Evolutionary conservation across 2,888 invertebrate genomes (phyloP).

Genomic region (Drosophila birchii): DNA sequence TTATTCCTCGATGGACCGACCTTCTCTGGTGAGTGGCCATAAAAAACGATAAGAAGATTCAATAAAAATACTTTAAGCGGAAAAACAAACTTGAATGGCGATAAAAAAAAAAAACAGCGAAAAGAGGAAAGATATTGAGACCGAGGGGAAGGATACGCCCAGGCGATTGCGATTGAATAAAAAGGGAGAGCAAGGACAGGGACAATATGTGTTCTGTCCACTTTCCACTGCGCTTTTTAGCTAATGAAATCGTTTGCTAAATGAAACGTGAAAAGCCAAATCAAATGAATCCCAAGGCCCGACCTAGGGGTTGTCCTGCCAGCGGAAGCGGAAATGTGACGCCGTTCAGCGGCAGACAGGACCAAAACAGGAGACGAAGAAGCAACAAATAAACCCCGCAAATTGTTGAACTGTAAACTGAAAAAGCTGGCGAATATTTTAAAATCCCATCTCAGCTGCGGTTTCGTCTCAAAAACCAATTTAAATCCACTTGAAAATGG

Average conservation of each 20-base stretch:
- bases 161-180: slow-evolving; percentile 48
- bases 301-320: slow-evolving; percentile 38
- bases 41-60: slow-evolving; percentile 80
- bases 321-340: slow-evolving; percentile 80
- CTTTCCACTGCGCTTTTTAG: slow-evolving; percentile 70
- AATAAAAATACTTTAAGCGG: slow-evolving; percentile 84
- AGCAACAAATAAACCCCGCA: slow-evolving; percentile 33
- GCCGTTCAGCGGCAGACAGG: slow-evolving; percentile 65
- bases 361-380: slow-evolving; percentile 15
- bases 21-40: slow-evolving; percentile 59
- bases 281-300: slow-evolving; percentile 40
- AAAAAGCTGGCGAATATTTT: slow-evolving; percentile 23
- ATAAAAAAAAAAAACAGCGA: slow-evolving; percentile 71
- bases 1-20: slow-evolving; percentile 43
- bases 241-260: slow-evolving; percentile 84
- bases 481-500: slow-evolving; percentile 73
- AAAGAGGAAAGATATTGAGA: too few relatives aligned
- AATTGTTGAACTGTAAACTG: slow-evolving; percentile 11
- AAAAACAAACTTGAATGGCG: slow-evolving; percentile 83
- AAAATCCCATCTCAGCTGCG: slow-evolving; percentile 44
- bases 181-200: slow-evolving; percentile 6
- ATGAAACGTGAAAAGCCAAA: slow-evolving; percentile 81
- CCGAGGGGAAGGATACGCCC: slow-evolving; percentile 56
- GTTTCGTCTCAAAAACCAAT: slow-evolving; percentile 61
- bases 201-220: slow-evolving; percentile 6